Evolutionary conservation across 2,888 invertebrate genomes (phyloP).

Genomic region (Tenthredo amoena): DNA sequence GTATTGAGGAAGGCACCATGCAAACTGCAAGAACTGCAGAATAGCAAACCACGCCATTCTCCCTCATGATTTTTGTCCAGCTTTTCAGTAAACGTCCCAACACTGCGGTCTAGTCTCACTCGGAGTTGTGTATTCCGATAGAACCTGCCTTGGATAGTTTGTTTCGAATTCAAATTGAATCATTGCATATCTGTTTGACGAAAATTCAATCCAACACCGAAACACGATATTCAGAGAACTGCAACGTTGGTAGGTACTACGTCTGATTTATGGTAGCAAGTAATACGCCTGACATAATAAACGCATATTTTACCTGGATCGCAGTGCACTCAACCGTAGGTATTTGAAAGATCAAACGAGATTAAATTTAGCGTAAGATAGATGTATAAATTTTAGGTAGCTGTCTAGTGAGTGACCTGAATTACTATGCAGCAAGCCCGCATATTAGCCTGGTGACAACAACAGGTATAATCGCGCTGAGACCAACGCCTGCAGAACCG

Average conservation of each 20-base stretch:
- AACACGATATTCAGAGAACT: background rate
- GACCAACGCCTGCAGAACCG: conserved; percentile 11
- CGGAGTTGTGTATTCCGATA: background rate
- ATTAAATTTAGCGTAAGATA: conserved; percentile 21
- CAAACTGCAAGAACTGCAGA: background rate
- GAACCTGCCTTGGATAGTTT: background rate
- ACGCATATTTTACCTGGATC: background rate
- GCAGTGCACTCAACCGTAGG: background rate
- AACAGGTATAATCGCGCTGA: conserved; percentile 38
- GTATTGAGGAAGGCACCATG: background rate
- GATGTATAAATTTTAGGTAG: conserved; percentile 9
- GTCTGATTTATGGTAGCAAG: background rate
- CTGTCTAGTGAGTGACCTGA: conserved; percentile 15
- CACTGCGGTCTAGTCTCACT: background rate
- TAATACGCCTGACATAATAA: background rate
- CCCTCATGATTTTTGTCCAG: background rate
- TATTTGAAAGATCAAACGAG: conserved; percentile 38
- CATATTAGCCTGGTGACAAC: conserved; percentile 33
- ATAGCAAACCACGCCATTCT: background rate
- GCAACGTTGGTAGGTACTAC: background rate
- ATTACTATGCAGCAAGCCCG: background rate
- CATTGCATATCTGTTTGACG: background rate
- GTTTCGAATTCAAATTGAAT: background rate
- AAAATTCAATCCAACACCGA: background rate
- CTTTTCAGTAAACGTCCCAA: background rate